Percentiles rank a stretch among this genome's conserved stretches.
These are phyloP conservation scores for Oxystoma pomonae DNA, from an alignment of 2,888 invertebrate species.

Conservation along the genomic window DNA sequence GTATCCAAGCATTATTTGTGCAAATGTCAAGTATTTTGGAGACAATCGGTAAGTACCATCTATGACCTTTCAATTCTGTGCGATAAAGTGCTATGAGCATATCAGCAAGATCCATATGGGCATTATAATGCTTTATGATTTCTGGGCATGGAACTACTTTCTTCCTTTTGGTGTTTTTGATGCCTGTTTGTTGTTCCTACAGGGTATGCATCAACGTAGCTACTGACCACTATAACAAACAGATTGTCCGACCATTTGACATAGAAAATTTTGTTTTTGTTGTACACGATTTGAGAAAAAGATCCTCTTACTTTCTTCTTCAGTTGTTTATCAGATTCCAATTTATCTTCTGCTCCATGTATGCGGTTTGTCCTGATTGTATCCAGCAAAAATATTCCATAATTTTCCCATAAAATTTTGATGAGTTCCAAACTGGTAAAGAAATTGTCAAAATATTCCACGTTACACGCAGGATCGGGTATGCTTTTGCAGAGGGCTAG, in stretches of 20 bases:
- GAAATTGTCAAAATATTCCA: too few species aligned
- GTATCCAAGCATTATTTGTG: not conserved
- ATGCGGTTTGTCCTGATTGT: not conserved
- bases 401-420: too few species aligned
- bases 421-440: too few species aligned
- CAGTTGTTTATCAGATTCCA: not conserved
- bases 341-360: not conserved
- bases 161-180: not conserved
- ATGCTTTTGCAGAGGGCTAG: too few species aligned
- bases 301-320: not conserved
- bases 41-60: slow-evolving; percentile 12
- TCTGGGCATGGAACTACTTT: slow-evolving; percentile 16
- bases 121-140: slow-evolving; percentile 28
- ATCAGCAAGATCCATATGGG: slow-evolving; percentile 22
- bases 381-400: not conserved
- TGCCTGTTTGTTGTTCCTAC: not conserved
- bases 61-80: slow-evolving; percentile 6
- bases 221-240: not conserved
- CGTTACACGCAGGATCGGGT: too few species aligned
- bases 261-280: not conserved
- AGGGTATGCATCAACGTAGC: not conserved
- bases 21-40: slow-evolving; percentile 1
- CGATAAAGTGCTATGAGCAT: slow-evolving; percentile 15
- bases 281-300: not conserved
- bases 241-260: not conserved